phyloP scores from a whole-genome alignment of 2,113 vertebrate species.

The Chionodraco myersi region DNA sequence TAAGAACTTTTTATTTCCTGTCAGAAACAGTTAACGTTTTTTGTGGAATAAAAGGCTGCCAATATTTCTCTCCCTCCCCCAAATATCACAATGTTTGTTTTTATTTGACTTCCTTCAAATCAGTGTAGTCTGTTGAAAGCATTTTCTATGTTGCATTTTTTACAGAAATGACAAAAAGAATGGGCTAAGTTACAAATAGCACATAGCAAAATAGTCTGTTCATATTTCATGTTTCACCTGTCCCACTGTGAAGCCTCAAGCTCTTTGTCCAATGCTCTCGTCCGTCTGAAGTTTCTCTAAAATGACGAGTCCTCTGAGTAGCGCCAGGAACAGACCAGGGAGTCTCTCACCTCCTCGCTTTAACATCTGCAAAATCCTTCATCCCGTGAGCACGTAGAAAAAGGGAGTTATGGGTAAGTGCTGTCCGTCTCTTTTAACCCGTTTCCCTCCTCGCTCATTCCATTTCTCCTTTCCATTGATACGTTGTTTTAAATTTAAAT shows the following conservation, averaged over 20 bases:
- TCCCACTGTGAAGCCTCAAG: slow-evolving; percentile 34
- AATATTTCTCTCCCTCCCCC: slow-evolving; percentile 47
- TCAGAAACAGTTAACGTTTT: slow-evolving; percentile 50
- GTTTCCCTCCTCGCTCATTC: slow-evolving; percentile 9
- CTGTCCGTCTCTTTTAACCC: slow-evolving; percentile 31
- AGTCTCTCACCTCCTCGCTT: slow-evolving; percentile 37
- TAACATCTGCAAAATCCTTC: slow-evolving; percentile 45
- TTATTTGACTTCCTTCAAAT: slow-evolving; percentile 30
- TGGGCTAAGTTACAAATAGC: slow-evolving; percentile 65
- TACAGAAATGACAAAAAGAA: slow-evolving; percentile 73
- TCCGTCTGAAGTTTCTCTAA: slow-evolving; percentile 41
- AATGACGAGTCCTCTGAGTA: slow-evolving; percentile 26
- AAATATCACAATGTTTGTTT: slow-evolving; percentile 14
- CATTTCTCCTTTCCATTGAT: slow-evolving; percentile 1
- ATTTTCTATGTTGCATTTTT: slow-evolving; percentile 34
- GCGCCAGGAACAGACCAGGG: slow-evolving; percentile 12
- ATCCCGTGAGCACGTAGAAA: slow-evolving; percentile 45
- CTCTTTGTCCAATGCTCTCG: slow-evolving; percentile 21
- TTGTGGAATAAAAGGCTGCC: slow-evolving; percentile 70
- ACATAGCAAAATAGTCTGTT: slow-evolving; percentile 57
- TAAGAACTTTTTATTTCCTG: slow-evolving; percentile 58
- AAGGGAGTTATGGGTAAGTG: slow-evolving; percentile 47
- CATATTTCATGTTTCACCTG: slow-evolving; percentile 46
- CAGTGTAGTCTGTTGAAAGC: slow-evolving; percentile 51
- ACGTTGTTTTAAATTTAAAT: slow-evolving; percentile 38